phyloP scores from a whole-genome alignment of 2,797 vertebrate species.

The Thaleichthys pacificus region DNA sequence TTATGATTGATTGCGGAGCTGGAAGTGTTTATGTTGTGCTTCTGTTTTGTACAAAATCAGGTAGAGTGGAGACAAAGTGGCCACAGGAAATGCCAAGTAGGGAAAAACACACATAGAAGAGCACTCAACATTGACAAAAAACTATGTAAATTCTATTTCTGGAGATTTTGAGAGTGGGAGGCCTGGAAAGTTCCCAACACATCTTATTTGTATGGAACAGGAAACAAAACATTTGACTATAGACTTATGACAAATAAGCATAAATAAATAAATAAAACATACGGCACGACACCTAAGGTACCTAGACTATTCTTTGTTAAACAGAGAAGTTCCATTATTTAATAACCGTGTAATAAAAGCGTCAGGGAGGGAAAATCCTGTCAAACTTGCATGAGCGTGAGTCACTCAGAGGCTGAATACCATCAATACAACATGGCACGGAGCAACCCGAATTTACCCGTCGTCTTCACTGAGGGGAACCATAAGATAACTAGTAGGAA shows the following conservation, averaged over 20 bases:
- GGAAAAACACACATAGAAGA: slow-evolving; percentile 4
- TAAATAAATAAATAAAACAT: too few relatives aligned
- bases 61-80: slow-evolving; percentile 26
- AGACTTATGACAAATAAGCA: background rate
- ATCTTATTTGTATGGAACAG: background rate
- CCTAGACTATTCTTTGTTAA: too few relatives aligned
- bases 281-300: too few relatives aligned
- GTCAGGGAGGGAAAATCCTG: background rate
- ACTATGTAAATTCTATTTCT: background rate
- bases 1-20: slow-evolving; percentile 28
- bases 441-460: slow-evolving; percentile 21
- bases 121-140: background rate
- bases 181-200: too few relatives aligned
- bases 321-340: too few relatives aligned
- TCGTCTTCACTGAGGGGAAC: slow-evolving; percentile 7
- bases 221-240: slow-evolving; percentile 13
- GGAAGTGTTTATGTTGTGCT: slow-evolving; percentile 14
- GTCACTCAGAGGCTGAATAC: slow-evolving; percentile 2
- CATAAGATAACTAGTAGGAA: slow-evolving; percentile 54
- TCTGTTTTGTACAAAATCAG: slow-evolving; percentile 29
- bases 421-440: slow-evolving; percentile 18
- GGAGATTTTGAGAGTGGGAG: background rate
- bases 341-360: too few relatives aligned
- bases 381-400: slow-evolving; percentile 18
- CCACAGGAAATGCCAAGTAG: slow-evolving; percentile 18